Percentiles rank a stretch among this genome's conserved stretches.
Conservation (phyloP, 2,113 vertebrate species). For the Choloepus hoffmanni region DNA sequence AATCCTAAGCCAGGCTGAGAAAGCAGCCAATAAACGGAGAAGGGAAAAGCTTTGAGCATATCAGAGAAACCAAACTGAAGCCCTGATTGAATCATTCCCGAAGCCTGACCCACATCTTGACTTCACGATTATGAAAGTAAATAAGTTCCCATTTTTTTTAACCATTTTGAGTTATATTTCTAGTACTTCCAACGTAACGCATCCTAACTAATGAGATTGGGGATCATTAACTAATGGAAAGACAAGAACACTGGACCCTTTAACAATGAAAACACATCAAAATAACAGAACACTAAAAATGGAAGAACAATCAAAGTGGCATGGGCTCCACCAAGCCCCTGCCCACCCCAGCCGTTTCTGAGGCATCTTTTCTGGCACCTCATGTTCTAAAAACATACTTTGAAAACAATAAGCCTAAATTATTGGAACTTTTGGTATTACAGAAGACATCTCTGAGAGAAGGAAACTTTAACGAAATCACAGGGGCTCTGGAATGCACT, state of each 20-base stretch:
- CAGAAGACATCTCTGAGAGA: background rate
- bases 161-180: slow-evolving; percentile 28
- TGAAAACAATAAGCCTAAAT: background rate
- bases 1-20: slow-evolving; percentile 1
- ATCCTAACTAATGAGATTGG: background rate
- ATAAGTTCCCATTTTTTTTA: slow-evolving; percentile 9
- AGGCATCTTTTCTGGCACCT: background rate
- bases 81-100: background rate
- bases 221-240: background rate
- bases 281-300: background rate
- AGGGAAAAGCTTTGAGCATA: background rate
- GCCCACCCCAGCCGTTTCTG: background rate
- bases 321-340: background rate
- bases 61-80: slow-evolving; percentile 6
- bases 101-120: background rate
- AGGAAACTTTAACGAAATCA: background rate
- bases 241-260: background rate
- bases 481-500: background rate
- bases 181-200: background rate
- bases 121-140: slow-evolving; percentile 46
- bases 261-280: background rate
- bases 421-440: background rate
- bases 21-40: background rate
- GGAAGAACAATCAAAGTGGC: background rate
- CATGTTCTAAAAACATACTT: background rate